Percentiles rank a stretch among this genome's conserved stretches.
phyloP scores from a whole-genome alignment of 2,113 vertebrate species.

The Gallinago jamesoni region DNA sequence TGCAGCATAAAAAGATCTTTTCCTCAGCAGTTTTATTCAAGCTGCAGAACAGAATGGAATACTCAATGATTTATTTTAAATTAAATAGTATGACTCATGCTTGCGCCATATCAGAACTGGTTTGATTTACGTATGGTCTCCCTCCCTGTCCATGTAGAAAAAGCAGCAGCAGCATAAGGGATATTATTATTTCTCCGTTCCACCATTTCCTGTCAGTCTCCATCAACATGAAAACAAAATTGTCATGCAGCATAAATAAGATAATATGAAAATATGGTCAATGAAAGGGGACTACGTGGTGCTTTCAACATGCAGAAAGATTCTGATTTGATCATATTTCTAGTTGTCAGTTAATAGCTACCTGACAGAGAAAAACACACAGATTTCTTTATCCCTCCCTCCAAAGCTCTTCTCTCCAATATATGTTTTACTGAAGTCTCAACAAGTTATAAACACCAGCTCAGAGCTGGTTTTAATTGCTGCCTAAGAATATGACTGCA shows the following conservation, averaged over 20 bases:
- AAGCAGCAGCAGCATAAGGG: not conserved
- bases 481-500: not conserved
- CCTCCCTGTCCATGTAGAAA: not conserved
- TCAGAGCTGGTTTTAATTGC: not conserved
- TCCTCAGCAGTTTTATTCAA: not conserved
- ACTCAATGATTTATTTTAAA: not conserved
- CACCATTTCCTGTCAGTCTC: not conserved
- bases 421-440: not conserved
- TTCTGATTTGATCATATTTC: not conserved
- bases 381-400: not conserved
- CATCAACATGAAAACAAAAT: not conserved
- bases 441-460: not conserved
- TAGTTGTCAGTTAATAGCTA: not conserved
- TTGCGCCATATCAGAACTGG: not conserved
- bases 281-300: not conserved
- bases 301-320: not conserved
- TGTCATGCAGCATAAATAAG: not conserved
- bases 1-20: not conserved
- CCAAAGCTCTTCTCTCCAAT: not conserved
- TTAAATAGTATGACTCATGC: not conserved
- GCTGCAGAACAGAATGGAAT: not conserved
- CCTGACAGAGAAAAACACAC: not conserved
- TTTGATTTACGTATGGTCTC: not conserved
- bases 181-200: not conserved
- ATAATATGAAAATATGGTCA: not conserved